phyloP scores from a whole-genome alignment of 1,140 invertebrate species.

The Ditylenchus dipsaci region DNA sequence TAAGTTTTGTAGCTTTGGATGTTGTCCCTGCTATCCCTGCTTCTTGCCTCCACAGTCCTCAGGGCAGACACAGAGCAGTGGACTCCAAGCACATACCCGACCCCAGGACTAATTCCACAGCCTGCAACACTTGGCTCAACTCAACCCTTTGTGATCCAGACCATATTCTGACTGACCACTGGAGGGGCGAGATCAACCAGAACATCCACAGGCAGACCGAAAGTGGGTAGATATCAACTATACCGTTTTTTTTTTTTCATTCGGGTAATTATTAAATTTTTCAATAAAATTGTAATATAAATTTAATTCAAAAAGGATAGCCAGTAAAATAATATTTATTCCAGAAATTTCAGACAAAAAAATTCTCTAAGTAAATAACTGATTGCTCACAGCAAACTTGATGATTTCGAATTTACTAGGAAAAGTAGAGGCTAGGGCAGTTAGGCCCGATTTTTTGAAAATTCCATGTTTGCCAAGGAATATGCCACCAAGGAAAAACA shows the following conservation, averaged over 20 bases:
- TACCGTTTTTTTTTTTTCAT: background rate
- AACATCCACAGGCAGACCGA: slow-evolving; percentile 39
- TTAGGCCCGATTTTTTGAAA: too few relatives aligned
- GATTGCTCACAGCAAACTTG: too few relatives aligned
- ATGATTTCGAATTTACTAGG: too few relatives aligned
- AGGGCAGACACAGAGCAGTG: slow-evolving; percentile 48
- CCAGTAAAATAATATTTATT: too few relatives aligned
- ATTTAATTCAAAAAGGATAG: too few relatives aligned
- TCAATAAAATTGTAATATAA: slow-evolving; percentile 1
- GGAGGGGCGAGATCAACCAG: slow-evolving; percentile 42
- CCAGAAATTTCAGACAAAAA: too few relatives aligned
- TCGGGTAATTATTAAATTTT: background rate
- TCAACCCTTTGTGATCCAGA: slow-evolving; percentile 52
- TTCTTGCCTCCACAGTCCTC: slow-evolving; percentile 49
- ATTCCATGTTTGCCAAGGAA: too few relatives aligned
- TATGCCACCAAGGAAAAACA: too few relatives aligned
- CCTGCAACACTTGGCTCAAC: slow-evolving; percentile 47
- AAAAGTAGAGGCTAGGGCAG: too few relatives aligned
- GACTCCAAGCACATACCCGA: slow-evolving; percentile 46
- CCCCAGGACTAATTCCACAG: slow-evolving; percentile 36
- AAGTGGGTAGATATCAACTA: slow-evolving; percentile 39
- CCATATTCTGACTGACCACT: slow-evolving; percentile 52
- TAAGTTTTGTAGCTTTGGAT: slow-evolving; percentile 20
- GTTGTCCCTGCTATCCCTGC: slow-evolving; percentile 46
- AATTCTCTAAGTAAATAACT: too few relatives aligned